Conservation (phyloP, 1,140 invertebrate genomes). For the Ceratosolen fusciceps region DNA sequence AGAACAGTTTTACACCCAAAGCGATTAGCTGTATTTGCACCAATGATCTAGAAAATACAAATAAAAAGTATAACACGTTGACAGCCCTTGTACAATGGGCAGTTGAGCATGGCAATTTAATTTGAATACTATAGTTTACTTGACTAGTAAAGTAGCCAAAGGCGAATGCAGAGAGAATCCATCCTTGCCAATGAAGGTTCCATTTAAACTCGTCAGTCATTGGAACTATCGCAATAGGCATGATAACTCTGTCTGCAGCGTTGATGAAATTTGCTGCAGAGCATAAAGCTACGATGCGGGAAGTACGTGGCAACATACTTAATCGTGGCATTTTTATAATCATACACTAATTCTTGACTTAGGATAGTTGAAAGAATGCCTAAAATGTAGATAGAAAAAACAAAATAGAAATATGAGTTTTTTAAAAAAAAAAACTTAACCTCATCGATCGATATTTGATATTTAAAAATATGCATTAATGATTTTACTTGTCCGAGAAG, state of each 20-base stretch:
- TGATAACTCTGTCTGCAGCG: slow-evolving; percentile 84
- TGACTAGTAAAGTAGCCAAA: slow-evolving; percentile 87
- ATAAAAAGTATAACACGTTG: background rate
- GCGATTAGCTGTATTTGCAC: slow-evolving; percentile 79
- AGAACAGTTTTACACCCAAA: slow-evolving; percentile 83
- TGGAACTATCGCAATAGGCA: slow-evolving; percentile 85
- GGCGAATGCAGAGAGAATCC: slow-evolving; percentile 85
- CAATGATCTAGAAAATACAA: slow-evolving; percentile 73
- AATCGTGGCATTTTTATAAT: slow-evolving; percentile 66
- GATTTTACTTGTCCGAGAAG: slow-evolving; percentile 15
- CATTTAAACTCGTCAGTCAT: slow-evolving; percentile 84
- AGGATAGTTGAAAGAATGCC: background rate
- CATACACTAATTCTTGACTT: slow-evolving; percentile 19
- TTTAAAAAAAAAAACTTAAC: slow-evolving; percentile 33
- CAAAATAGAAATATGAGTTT: background rate
- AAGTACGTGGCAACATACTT: slow-evolving; percentile 72
- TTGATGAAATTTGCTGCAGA: slow-evolving; percentile 86
- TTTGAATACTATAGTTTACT: slow-evolving; percentile 64
- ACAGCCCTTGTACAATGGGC: background rate
- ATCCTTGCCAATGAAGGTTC: slow-evolving; percentile 82
- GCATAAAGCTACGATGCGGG: slow-evolving; percentile 79
- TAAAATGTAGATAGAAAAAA: slow-evolving; percentile 8
- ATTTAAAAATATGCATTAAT: slow-evolving; percentile 1
- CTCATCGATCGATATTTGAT: background rate
- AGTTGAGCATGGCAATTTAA: too few relatives aligned